Conservation (phyloP, 2,888 invertebrate genomes). For the Gnatocerus cornutus region DNA sequence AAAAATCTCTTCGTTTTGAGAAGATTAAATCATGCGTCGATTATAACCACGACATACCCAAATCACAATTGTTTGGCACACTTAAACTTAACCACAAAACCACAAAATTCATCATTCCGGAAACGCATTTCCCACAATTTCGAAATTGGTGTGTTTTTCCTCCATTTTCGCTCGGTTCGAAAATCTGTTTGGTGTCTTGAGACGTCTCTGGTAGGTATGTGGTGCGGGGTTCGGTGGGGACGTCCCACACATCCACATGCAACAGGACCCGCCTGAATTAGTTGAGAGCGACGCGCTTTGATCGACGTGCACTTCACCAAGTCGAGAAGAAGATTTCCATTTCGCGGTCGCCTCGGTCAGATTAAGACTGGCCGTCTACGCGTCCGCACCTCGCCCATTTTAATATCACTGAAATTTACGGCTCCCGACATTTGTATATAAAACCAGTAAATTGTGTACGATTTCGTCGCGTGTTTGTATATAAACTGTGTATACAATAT, state of each 20-base stretch:
- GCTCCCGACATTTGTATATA: constrained; percentile 68
- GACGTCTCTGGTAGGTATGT: constrained; percentile 10
- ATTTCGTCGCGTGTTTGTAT: constrained; percentile 68
- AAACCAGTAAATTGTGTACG: constrained; percentile 69
- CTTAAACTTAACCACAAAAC: too few species aligned
- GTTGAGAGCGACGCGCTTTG: constrained; percentile 43
- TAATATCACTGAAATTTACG: constrained; percentile 66
- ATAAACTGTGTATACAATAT: constrained; percentile 69
- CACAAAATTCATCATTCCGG: too few species aligned
- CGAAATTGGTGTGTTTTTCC: not conserved
- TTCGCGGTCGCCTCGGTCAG: constrained; percentile 40
- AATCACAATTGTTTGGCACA: too few species aligned
- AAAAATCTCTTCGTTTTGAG: too few species aligned
- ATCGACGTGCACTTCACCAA: constrained; percentile 42
- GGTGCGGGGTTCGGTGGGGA: constrained; percentile 53
- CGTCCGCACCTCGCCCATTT: constrained; percentile 51
- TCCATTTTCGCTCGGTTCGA: not conserved
- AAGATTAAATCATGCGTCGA: too few species aligned
- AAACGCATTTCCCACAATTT: too few species aligned
- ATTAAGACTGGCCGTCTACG: constrained; percentile 46
- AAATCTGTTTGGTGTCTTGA: too few species aligned
- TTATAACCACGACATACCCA: too few species aligned
- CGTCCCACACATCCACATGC: constrained; percentile 61
- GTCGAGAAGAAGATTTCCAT: constrained; percentile 30
- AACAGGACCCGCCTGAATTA: constrained; percentile 58